phyloP scores from a whole-genome alignment of 2,888 invertebrate genomes.

The Theristus sp. region DNA sequence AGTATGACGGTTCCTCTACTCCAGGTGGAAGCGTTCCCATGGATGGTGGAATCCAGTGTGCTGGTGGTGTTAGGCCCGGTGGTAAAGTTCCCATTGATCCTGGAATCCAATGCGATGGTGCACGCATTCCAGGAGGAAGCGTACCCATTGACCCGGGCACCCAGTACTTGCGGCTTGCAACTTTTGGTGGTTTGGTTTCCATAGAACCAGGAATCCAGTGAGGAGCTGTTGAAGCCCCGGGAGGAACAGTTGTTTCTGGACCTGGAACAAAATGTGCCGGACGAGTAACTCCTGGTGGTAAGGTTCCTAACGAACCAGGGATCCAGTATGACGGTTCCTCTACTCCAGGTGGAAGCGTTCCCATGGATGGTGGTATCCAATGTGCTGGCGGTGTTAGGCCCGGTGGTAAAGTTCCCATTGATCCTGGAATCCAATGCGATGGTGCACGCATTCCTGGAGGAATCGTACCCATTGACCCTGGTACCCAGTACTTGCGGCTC shows the following conservation, averaged over 20 bases:
- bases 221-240: neutral
- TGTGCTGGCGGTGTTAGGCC: neutral
- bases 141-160: neutral
- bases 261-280: neutral
- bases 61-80: neutral
- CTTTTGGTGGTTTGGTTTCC: neutral
- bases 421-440: neutral
- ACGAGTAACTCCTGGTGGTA: neutral
- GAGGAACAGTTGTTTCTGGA: neutral
- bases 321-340: neutral
- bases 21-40: neutral
- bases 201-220: neutral
- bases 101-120: neutral
- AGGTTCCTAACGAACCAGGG: neutral
- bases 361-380: neutral
- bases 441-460: neutral
- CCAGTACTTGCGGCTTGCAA: neutral
- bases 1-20: neutral
- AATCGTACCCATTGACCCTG: neutral
- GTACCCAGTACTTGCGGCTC: neutral
- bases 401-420: neutral
- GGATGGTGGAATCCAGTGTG: neutral
- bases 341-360: neutral
- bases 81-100: neutral
- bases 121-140: neutral